These are phyloP conservation scores for Sapajus apella DNA, from an alignment of 2,113 vertebrate genomes.

Conservation along the genomic window DNA sequence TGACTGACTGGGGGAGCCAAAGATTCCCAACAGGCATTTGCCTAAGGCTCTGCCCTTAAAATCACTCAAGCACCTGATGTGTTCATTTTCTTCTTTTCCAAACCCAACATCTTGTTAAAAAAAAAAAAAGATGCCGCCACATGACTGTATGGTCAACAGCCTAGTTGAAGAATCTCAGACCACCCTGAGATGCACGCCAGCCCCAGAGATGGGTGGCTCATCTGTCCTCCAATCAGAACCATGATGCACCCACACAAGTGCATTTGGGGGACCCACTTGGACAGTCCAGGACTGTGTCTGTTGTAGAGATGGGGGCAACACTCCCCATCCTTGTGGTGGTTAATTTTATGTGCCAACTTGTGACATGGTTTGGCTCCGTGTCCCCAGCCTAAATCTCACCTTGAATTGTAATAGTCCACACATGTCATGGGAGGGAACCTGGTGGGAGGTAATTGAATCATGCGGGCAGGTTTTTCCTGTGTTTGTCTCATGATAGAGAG, in stretches of 20 bases:
- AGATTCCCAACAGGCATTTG: not conserved
- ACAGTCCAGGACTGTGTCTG: fast-evolving
- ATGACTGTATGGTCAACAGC: not conserved
- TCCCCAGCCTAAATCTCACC: too few relatives aligned
- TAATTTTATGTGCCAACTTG: too few relatives aligned
- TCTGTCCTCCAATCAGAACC: not conserved
- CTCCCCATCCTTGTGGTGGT: fast-evolving
- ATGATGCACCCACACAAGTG: too few relatives aligned
- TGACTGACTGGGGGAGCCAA: not conserved
- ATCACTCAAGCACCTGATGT: not conserved
- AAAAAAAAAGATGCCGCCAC: not conserved
- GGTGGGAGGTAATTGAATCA: too few relatives aligned
- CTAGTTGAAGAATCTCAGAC: not conserved
- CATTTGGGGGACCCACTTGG: not conserved
- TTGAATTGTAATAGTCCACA: too few relatives aligned
- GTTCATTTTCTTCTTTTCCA: not conserved
- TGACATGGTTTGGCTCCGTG: too few relatives aligned
- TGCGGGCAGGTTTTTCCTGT: too few relatives aligned
- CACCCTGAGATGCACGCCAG: not conserved
- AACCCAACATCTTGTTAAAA: not conserved
- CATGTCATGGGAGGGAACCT: too few relatives aligned
- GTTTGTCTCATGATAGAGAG: too few relatives aligned
- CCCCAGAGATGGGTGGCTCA: not conserved
- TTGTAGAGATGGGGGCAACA: not conserved
- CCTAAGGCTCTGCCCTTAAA: not conserved